Evolutionary conservation across 2,888 invertebrate genomes (phyloP).

Genomic region (Drosophila paranaensis): DNA sequence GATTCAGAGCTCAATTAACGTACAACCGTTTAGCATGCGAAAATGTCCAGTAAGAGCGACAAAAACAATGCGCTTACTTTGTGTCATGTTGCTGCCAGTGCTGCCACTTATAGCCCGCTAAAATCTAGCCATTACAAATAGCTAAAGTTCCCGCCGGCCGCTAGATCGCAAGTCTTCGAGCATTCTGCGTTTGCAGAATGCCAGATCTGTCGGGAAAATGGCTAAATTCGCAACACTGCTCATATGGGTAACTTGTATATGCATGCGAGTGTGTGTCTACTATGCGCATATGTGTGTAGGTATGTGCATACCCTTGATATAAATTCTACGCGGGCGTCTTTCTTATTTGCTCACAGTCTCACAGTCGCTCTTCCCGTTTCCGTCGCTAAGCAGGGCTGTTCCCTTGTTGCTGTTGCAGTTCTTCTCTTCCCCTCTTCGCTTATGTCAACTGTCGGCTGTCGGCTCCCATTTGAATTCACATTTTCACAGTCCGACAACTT

Average conservation of each 20-base stretch:
- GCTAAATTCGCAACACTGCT: background rate
- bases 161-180: too few relatives aligned
- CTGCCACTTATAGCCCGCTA: too few relatives aligned
- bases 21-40: conserved; percentile 38
- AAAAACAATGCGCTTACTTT: conserved; percentile 49
- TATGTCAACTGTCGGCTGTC: conserved; percentile 34
- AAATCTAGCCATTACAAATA: too few relatives aligned
- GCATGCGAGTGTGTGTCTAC: background rate
- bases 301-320: conserved; percentile 13
- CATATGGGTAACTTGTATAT: conserved; percentile 4
- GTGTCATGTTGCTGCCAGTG: conserved; percentile 20
- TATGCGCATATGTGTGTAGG: background rate
- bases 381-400: background rate
- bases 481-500: conserved; percentile 49
- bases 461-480: conserved; percentile 32
- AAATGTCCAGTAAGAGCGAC: conserved; percentile 26
- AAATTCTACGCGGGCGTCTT: conserved; percentile 24
- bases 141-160: too few relatives aligned
- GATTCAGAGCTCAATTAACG: conserved; percentile 58
- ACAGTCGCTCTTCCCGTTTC: conserved; percentile 20
- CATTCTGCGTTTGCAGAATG: too few relatives aligned
- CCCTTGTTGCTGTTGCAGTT: conserved; percentile 19
- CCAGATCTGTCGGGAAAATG: too few relatives aligned
- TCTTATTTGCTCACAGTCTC: conserved; percentile 10
- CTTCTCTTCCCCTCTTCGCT: background rate